Percentiles rank a stretch among this genome's conserved stretches.
Conservation (phyloP, 2,888 invertebrate species). For the Cantharis lateralis region DNA sequence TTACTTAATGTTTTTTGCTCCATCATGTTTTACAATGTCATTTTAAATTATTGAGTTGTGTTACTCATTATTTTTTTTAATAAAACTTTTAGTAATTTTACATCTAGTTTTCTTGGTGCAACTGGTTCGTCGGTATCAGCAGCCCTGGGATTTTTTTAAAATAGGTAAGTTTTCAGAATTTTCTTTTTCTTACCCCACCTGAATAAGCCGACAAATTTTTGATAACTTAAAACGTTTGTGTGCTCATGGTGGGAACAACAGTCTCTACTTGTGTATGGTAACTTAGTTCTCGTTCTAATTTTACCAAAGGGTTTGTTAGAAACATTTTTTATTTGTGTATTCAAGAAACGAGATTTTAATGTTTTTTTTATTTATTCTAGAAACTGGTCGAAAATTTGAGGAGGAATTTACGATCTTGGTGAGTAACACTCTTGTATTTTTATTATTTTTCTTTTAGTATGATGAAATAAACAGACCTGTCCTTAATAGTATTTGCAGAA, state of each 20-base stretch:
- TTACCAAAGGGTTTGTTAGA: constrained; percentile 47
- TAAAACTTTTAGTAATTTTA: background rate
- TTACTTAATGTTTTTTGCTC: constrained; percentile 13
- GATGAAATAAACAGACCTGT: background rate
- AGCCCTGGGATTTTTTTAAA: background rate
- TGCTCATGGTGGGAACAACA: constrained; percentile 51
- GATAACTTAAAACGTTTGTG: constrained; percentile 41
- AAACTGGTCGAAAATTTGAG: background rate
- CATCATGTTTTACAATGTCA: constrained; percentile 3
- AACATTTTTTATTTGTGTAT: constrained; percentile 29
- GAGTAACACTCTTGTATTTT: background rate
- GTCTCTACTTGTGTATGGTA: constrained; percentile 48
- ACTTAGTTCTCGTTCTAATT: constrained; percentile 30
- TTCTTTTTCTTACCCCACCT: constrained; percentile 42
- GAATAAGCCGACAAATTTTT: constrained; percentile 50
- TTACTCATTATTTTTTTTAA: constrained; percentile 22
- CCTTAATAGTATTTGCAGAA: background rate
- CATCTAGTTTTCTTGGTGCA: background rate
- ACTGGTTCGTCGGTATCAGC: background rate
- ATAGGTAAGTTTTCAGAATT: background rate
- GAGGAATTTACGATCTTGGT: background rate
- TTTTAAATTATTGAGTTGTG: constrained; percentile 21
- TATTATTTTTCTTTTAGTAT: background rate
- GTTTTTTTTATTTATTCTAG: background rate
- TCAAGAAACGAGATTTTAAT: background rate